Evolutionary conservation across 2,113 vertebrate genomes (phyloP).

Genomic region (Gambusia holbrooki): DNA sequence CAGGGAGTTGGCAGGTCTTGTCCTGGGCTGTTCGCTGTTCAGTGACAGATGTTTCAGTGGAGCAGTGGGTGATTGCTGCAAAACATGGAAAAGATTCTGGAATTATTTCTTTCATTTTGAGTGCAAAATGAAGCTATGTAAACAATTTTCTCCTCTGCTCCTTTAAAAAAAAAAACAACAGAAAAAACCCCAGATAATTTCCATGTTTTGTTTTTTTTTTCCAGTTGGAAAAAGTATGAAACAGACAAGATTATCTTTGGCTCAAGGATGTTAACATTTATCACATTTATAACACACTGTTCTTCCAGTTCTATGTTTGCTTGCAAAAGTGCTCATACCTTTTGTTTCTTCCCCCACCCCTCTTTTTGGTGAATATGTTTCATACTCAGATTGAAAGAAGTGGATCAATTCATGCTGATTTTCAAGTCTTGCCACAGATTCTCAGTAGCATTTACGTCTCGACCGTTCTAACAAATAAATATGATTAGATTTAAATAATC

Average conservation of each 20-base stretch:
- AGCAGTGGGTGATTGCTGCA: conserved; percentile 9
- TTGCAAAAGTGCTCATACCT: not conserved
- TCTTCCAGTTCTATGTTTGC: not conserved
- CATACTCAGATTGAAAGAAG: too few species aligned
- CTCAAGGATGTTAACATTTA: not conserved
- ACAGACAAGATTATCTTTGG: not conserved
- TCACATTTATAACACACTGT: not conserved
- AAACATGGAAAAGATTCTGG: not conserved
- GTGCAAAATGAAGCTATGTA: not conserved
- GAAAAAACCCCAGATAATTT: not conserved
- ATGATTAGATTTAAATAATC: too few species aligned
- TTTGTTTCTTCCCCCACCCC: not conserved
- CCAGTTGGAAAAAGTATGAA: not conserved
- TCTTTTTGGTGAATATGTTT: too few species aligned
- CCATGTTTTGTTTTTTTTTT: not conserved
- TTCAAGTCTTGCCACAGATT: too few species aligned
- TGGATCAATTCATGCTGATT: too few species aligned
- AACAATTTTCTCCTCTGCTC: not conserved
- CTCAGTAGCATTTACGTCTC: too few species aligned
- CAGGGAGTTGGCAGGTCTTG: conserved; percentile 38
- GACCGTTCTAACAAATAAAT: too few species aligned
- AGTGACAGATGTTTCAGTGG: conserved; percentile 44
- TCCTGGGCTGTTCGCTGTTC: conserved; percentile 21
- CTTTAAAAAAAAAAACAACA: not conserved
- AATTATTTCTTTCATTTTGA: not conserved